Conservation (phyloP, 2,797 vertebrate genomes). For the Eutrigla gurnardus region DNA sequence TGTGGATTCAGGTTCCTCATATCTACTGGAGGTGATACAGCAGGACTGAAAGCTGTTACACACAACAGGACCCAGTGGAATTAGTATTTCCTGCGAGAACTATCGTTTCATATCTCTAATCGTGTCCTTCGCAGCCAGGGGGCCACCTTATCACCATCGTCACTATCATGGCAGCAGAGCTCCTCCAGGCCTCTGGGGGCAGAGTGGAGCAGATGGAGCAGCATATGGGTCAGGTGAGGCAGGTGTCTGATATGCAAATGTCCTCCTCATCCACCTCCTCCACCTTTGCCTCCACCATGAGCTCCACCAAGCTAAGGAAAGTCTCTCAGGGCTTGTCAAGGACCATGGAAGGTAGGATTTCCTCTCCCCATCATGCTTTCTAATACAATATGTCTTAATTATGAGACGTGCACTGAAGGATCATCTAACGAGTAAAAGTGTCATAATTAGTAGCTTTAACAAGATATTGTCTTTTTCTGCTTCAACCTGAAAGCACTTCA, state of each 20-base stretch:
- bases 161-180: constrained; percentile 64
- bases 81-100: constrained; percentile 2
- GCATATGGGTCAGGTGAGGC: constrained; percentile 46
- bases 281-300: constrained; percentile 64
- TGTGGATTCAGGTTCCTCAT: constrained; percentile 12
- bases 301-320: constrained; percentile 68
- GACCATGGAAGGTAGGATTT: constrained; percentile 70
- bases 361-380: neutral
- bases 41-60: constrained; percentile 5
- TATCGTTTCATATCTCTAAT: constrained; percentile 21
- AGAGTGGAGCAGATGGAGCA: constrained; percentile 57
- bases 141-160: constrained; percentile 2
- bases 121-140: constrained; percentile 19
- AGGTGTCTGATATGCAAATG: constrained; percentile 50
- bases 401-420: neutral
- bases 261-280: constrained; percentile 61
- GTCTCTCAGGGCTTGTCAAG: constrained; percentile 76
- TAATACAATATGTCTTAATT: neutral
- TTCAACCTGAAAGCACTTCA: neutral
- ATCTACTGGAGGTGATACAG: constrained; percentile 19
- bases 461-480: neutral
- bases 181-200: constrained; percentile 64
- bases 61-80: neutral
- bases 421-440: neutral
- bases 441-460: neutral